phyloP scores from a whole-genome alignment of 2,888 invertebrate species.

The Epinotia nisella region DNA sequence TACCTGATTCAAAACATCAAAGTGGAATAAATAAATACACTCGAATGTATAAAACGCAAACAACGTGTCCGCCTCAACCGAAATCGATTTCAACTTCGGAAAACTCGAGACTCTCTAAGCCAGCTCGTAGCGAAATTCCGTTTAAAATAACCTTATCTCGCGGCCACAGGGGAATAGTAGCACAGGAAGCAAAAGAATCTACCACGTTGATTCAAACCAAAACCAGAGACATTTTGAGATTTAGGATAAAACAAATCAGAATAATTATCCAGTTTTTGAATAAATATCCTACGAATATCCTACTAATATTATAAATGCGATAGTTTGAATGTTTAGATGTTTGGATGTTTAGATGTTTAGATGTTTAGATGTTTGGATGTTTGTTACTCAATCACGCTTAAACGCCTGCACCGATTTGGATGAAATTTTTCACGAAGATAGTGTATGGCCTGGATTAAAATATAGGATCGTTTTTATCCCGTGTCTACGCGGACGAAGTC shows the following conservation, averaged over 20 bases:
- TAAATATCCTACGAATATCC: no score
- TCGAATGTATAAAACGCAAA: conserved; percentile 17
- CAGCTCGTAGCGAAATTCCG: conserved; percentile 52
- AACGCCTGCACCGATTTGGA: no score
- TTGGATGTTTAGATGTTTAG: no score
- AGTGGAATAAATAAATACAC: background rate
- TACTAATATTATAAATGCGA: no score
- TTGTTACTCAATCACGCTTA: no score
- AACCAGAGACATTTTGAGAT: background rate
- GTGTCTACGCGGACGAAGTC: no score
- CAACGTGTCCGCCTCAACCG: conserved; percentile 22
- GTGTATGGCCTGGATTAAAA: no score
- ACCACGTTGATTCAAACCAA: background rate
- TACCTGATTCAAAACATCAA: background rate
- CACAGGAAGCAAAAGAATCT: conserved; percentile 46
- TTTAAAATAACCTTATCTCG: conserved; percentile 60
- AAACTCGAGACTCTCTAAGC: conserved; percentile 21
- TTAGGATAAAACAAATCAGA: background rate
- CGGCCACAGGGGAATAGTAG: conserved; percentile 58
- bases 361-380: no score
- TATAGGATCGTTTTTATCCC: no score
- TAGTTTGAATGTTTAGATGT: no score
- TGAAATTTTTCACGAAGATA: no score
- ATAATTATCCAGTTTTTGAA: background rate
- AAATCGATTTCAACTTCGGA: conserved; percentile 36